A percentile compares a stretch with the other conserved stretches of the same genome.
phyloP scores from a whole-genome alignment of 2,113 vertebrate species.

The Saccopteryx leptura region DNA sequence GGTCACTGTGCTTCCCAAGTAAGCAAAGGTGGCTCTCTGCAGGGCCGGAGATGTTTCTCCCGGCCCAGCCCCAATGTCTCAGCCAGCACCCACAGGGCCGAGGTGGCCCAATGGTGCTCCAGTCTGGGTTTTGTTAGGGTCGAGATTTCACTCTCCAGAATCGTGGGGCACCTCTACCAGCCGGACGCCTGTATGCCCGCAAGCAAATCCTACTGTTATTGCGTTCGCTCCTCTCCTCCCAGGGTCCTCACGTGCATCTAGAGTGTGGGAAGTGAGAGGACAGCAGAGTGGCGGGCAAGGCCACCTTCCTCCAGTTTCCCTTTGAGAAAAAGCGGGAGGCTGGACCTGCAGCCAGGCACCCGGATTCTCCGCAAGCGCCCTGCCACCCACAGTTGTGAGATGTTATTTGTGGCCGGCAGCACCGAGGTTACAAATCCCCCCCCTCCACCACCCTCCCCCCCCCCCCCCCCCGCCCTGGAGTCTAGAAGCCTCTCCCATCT shows the following conservation, averaged over 20 bases:
- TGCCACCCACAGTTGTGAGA: neutral
- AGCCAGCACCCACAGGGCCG: neutral
- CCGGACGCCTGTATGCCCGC: conserved; percentile 80
- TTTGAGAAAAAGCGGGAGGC: neutral
- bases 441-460: accelerated
- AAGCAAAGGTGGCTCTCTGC: too few species aligned
- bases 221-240: conserved; percentile 81
- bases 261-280: conserved; percentile 19
- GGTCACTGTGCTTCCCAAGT: accelerated
- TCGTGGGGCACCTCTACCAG: conserved; percentile 82
- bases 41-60: neutral
- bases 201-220: conserved; percentile 81
- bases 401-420: neutral
- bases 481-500: neutral
- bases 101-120: neutral
- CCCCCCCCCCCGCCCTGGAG: too few species aligned
- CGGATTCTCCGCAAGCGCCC: neutral
- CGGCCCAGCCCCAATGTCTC: neutral
- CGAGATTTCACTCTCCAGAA: conserved; percentile 83
- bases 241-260: conserved; percentile 71
- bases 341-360: neutral
- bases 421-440: accelerated
- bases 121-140: conserved; percentile 80
- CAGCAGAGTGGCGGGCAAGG: neutral
- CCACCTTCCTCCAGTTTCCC: neutral